phyloP scores from a whole-genome alignment of 1,140 invertebrate genomes.

The Drosophila athabasca region DNA sequence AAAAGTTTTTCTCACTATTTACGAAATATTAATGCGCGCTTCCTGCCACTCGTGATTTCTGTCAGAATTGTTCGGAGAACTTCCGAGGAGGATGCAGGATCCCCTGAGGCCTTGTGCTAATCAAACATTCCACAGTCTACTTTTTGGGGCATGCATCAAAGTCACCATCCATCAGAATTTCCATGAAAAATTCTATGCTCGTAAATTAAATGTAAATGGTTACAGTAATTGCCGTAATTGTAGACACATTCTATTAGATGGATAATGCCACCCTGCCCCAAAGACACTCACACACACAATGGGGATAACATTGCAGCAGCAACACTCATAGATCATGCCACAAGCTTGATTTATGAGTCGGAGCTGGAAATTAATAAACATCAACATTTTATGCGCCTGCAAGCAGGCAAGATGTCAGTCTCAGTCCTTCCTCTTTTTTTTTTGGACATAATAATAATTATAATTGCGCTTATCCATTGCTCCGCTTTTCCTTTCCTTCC shows the following conservation, averaged over 20 bases:
- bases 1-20: constrained; percentile 30
- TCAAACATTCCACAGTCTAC: background rate
- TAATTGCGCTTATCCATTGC: constrained; percentile 21
- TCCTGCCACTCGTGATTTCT: constrained; percentile 19
- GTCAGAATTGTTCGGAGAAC: constrained; percentile 4
- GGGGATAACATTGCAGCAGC: constrained; percentile 8
- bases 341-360: constrained; percentile 62
- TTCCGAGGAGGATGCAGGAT: no score
- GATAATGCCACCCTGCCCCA: constrained; percentile 37
- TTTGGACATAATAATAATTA: constrained; percentile 19
- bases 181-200: constrained; percentile 4
- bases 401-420: constrained; percentile 11
- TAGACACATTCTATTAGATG: constrained; percentile 20
- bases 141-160: constrained; percentile 13
- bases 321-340: constrained; percentile 52
- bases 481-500: background rate
- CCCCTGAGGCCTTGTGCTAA: no score
- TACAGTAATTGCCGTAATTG: constrained; percentile 42
- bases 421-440: background rate
- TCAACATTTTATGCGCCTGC: constrained; percentile 54
- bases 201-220: constrained; percentile 23
- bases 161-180: constrained; percentile 18
- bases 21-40: constrained; percentile 1
- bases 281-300: no score
- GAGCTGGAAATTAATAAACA: constrained; percentile 68